Evolutionary conservation across 1,140 invertebrate genomes (phyloP).

Genomic region (Dendrolimus punctatus): DNA sequence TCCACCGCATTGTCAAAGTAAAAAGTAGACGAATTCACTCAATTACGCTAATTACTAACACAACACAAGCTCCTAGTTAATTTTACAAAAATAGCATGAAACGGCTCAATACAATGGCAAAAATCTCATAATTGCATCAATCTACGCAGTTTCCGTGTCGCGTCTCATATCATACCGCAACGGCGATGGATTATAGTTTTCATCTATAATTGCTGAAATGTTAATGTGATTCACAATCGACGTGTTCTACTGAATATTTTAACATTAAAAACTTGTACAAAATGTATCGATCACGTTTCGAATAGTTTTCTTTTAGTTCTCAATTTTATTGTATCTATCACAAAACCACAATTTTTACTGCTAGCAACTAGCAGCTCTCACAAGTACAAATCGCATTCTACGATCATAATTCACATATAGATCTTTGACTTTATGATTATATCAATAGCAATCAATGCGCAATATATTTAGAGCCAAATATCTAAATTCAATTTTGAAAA

Average conservation of each 20-base stretch:
- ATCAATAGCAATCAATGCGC: conserved; percentile 17
- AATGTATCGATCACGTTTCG: conserved; percentile 46
- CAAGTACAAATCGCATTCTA: conserved; percentile 35
- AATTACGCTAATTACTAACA: conserved; percentile 56
- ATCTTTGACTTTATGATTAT: conserved; percentile 36
- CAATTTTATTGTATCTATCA: conserved; percentile 69
- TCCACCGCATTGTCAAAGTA: conserved; percentile 1
- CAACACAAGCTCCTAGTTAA: conserved; percentile 63
- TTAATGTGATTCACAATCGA: conserved; percentile 14
- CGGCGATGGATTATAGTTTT: no score
- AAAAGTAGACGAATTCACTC: conserved; percentile 33
- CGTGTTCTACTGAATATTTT: conserved; percentile 15
- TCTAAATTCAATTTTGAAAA: no score
- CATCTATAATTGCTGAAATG: conserved; percentile 13
- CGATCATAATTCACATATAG: conserved; percentile 30
- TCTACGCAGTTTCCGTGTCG: conserved; percentile 43
- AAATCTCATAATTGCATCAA: conserved; percentile 50
- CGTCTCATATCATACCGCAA: conserved; percentile 21
- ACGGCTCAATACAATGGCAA: conserved; percentile 55
- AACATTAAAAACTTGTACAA: conserved; percentile 52
- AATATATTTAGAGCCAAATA: no score
- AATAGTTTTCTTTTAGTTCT: conserved; percentile 43
- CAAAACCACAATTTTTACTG: conserved; percentile 65
- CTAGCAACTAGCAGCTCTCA: conserved; percentile 65
- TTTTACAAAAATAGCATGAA: conserved; percentile 63